Base-by-base conservation (phyloP, 2,797 vertebrate genomes). In the Masticophis lateralis region DNA sequence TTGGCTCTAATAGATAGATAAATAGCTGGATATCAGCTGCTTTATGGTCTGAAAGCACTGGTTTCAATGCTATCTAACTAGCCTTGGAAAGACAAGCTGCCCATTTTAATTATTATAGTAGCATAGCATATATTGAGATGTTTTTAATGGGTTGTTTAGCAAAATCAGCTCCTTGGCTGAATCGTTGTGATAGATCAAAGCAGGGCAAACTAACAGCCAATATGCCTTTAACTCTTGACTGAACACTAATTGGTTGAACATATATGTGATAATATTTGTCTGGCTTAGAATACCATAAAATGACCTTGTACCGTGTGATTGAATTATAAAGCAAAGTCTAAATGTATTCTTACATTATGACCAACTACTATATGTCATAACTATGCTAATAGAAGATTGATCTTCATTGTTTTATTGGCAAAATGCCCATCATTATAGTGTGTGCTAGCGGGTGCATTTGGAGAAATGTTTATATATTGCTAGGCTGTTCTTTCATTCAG, bases 261-360 rank as follows among this genome's bases (percentile, higher is more conserved):
- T 13, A 79, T 32, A 66, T 43, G 32, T 90, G 32, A 90, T 37
- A 86, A 90, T 86, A 66, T 90, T 86, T 90, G 32, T 56, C 60
- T 87, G 51, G 51, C 32, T 87, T 63, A 25, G 51, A 37, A 90
- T 74, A 87, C 37, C 5, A 90, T 53, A 90, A 90, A 86, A 92
- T 86, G 51, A 86, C 32, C 57, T 89, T 86, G 16, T 32, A 7
- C 28, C 25, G 0, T 89, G 92, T 32, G 89, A 57, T 87, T 57
- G 32, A 87, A 18, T 93, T 60, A 57, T 83, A 87, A 93, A 92
- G 86, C 87, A 51, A 92, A 92, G 61, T 88, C 53, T 74, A 47
- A 55, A 90, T 90, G n/a, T 47, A 92, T 61, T 37, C 57, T 57
- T 63, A 51, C 32, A 56, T 47, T 63, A 66, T 53, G 43, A 90